Conservation (phyloP, 2,888 invertebrate species). For the Epistrophe grossulariae region DNA sequence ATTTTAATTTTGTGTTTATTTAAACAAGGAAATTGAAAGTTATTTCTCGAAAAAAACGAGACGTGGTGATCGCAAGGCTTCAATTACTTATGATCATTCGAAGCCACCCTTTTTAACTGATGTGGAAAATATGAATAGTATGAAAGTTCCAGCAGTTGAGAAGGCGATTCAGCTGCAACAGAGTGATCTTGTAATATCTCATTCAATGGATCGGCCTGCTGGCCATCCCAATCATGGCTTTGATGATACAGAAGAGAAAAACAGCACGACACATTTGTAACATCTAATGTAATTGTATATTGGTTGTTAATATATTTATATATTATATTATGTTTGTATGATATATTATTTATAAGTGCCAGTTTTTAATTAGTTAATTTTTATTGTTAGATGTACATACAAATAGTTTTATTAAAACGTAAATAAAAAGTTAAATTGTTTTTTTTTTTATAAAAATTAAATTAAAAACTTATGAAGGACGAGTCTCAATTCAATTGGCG, state of each 20-base stretch:
- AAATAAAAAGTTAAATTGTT: background rate
- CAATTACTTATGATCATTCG: conserved; percentile 57
- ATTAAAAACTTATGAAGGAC: too few species aligned
- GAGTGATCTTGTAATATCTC: conserved; percentile 79
- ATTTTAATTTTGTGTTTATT: conserved; percentile 25
- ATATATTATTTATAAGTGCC: conserved; percentile 58
- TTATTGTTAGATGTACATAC: conserved; percentile 39
- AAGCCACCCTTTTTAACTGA: conserved; percentile 57
- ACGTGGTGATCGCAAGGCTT: conserved; percentile 70
- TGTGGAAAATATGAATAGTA: conserved; percentile 79
- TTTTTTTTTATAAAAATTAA: background rate
- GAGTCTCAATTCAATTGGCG: too few species aligned
- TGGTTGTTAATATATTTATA: conserved; percentile 45
- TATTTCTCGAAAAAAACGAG: conserved; percentile 81
- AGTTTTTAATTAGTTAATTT: conserved; percentile 65
- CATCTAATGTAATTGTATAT: conserved; percentile 22
- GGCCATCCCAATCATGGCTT: conserved; percentile 80
- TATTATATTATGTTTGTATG: conserved; percentile 47
- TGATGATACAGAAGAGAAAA: conserved; percentile 79
- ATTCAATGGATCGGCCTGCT: conserved; percentile 29
- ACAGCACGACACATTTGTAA: conserved; percentile 81
- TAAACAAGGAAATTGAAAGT: conserved; percentile 81
- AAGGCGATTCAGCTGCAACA: conserved; percentile 81
- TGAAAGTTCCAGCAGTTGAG: conserved; percentile 79
- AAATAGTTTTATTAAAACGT: conserved; percentile 55